These are phyloP conservation scores for Eretmocerus hayati DNA, from an alignment of 2,888 invertebrate genomes.

Conservation along the genomic window DNA sequence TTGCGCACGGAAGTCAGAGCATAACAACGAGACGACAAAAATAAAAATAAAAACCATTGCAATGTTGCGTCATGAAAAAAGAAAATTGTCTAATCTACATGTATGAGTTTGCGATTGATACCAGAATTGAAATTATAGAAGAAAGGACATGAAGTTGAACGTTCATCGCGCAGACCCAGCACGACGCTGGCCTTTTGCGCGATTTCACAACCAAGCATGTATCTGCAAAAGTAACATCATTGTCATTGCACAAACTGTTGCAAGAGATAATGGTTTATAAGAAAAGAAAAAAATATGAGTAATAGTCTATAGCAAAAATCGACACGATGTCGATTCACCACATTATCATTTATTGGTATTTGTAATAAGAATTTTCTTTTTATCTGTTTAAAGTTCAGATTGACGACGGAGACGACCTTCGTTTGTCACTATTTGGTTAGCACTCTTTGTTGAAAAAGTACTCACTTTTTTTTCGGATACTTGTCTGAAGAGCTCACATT, in stretches of 20 bases:
- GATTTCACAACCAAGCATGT: conserved; percentile 21
- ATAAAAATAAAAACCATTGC: too few species aligned
- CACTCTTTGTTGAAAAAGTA: too few species aligned
- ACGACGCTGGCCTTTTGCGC: conserved; percentile 30
- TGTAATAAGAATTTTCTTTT: conserved; percentile 32
- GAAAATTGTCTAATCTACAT: conserved; percentile 9
- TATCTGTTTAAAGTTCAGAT: conserved; percentile 32
- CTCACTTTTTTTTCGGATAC: too few species aligned
- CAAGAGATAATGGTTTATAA: conserved; percentile 33
- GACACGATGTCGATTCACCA: conserved; percentile 33
- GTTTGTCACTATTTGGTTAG: conserved; percentile 37
- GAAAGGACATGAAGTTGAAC: not conserved
- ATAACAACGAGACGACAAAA: conserved; percentile 15
- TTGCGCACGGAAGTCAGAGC: conserved; percentile 16
- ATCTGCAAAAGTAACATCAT: conserved; percentile 25
- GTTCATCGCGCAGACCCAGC: conserved; percentile 28
- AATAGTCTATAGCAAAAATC: conserved; percentile 27
- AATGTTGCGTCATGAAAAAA: not conserved
- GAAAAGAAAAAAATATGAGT: conserved; percentile 31
- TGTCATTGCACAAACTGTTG: conserved; percentile 11
- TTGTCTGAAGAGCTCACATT: conserved; percentile 12
- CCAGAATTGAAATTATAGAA: not conserved
- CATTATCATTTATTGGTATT: conserved; percentile 27
- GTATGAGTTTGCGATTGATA: conserved; percentile 12
- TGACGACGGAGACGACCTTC: conserved; percentile 38